Conservation (phyloP, 2,113 vertebrate genomes). For the Serinus canaria region DNA sequence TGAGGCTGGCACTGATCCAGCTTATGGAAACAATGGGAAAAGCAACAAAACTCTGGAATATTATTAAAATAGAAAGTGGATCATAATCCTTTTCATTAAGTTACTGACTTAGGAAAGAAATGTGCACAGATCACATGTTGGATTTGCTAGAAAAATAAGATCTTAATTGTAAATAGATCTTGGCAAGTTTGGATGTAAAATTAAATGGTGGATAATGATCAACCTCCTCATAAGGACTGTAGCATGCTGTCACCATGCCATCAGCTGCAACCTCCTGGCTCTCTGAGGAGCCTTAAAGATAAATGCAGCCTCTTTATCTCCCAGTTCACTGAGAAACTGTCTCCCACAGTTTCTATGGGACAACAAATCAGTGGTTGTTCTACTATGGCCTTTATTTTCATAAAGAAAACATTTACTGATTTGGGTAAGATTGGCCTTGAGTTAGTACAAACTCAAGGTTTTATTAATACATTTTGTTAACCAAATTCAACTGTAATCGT, state of each 20-base stretch:
- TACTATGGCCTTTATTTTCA: background rate
- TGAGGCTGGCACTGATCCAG: background rate
- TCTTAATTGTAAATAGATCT: background rate
- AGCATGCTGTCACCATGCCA: background rate
- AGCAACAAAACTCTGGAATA: background rate
- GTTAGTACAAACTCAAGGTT: background rate
- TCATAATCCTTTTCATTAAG: background rate
- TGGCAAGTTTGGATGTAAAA: background rate
- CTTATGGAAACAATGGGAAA: background rate
- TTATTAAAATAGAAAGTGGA: background rate
- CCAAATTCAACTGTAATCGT: background rate
- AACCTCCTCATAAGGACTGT: background rate
- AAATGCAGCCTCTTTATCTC: background rate
- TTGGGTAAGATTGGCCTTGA: background rate
- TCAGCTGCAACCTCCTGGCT: background rate
- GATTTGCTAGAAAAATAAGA: background rate
- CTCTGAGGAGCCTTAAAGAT: background rate
- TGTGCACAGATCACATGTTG: accelerated
- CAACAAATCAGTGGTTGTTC: accelerated
- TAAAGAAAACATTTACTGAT: background rate
- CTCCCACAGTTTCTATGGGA: background rate
- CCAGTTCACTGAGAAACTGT: background rate
- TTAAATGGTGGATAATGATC: background rate
- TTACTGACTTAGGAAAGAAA: background rate
- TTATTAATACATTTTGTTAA: background rate